Evolutionary conservation across 2,113 vertebrate species (phyloP).

Genomic region (Pteropus alecto): DNA sequence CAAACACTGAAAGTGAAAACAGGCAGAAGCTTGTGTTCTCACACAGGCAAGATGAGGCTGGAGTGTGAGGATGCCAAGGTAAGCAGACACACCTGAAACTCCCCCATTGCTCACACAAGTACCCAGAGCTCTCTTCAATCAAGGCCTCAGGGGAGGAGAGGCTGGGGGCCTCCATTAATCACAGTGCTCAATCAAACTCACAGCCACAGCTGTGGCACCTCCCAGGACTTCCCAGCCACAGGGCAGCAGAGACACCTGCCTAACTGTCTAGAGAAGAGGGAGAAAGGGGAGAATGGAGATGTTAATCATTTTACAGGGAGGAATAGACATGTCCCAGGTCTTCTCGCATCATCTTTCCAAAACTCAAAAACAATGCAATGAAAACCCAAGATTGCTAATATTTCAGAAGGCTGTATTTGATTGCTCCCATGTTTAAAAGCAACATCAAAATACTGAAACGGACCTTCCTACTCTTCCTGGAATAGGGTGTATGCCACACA

Average conservation of each 20-base stretch:
- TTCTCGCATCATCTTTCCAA: neutral
- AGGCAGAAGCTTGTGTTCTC: slow-evolving; percentile 27
- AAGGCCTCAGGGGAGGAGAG: neutral
- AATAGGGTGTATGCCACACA: neutral
- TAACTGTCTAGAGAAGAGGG: neutral
- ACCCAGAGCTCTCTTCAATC: neutral
- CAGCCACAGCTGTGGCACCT: neutral
- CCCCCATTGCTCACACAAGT: neutral
- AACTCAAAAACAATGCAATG: neutral
- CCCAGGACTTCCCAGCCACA: neutral
- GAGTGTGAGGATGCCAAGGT: neutral
- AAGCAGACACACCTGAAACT: neutral
- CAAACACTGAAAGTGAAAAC: neutral
- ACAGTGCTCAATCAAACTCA: neutral
- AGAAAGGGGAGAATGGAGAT: neutral
- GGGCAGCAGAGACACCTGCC: neutral
- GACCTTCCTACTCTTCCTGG: neutral
- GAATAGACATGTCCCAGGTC: neutral
- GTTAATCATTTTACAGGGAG: neutral
- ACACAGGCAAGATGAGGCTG: neutral
- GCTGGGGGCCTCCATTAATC: neutral
- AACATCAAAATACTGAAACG: slow-evolving; percentile 2
- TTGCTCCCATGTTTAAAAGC: slow-evolving; percentile 1
- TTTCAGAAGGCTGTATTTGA: slow-evolving; percentile 24
- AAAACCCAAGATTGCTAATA: neutral